phyloP scores from a whole-genome alignment of 53 echinoderm and acorn worm species.

The Holothuria leucospilota region DNA sequence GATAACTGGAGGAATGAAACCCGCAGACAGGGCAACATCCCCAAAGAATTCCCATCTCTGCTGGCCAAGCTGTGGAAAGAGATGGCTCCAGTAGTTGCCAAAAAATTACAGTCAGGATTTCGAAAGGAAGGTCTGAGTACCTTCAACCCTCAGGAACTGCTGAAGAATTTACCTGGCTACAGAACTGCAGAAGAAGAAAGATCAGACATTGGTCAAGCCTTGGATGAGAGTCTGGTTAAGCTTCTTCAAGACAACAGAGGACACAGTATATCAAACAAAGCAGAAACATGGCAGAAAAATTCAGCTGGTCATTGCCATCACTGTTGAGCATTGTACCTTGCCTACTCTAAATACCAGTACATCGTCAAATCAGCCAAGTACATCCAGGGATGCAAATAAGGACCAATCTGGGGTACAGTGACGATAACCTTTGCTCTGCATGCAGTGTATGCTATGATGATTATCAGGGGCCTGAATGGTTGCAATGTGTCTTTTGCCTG shows the following conservation, averaged over 20 bases:
- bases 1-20: background rate
- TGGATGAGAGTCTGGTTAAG: too few relatives aligned
- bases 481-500: conserved; percentile 44
- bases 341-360: too few relatives aligned
- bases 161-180: background rate
- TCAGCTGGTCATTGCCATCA: too few relatives aligned
- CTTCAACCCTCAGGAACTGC: background rate
- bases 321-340: too few relatives aligned
- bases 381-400: too few relatives aligned
- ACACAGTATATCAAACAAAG: too few relatives aligned
- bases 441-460: background rate
- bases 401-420: background rate
- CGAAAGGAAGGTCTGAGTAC: background rate
- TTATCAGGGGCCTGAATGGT: conserved; percentile 30
- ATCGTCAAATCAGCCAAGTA: too few relatives aligned
- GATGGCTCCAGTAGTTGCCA: background rate
- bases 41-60: conserved; percentile 19
- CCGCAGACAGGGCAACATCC: conserved; percentile 18
- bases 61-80: background rate
- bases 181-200: too few relatives aligned
- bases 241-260: too few relatives aligned
- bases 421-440: conserved; percentile 27
- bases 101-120: conserved; percentile 10
- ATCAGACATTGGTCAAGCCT: too few relatives aligned
- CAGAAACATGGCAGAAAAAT: too few relatives aligned